Base-by-base conservation (phyloP, 2,113 vertebrate genomes). In the Xiphias gladius region DNA sequence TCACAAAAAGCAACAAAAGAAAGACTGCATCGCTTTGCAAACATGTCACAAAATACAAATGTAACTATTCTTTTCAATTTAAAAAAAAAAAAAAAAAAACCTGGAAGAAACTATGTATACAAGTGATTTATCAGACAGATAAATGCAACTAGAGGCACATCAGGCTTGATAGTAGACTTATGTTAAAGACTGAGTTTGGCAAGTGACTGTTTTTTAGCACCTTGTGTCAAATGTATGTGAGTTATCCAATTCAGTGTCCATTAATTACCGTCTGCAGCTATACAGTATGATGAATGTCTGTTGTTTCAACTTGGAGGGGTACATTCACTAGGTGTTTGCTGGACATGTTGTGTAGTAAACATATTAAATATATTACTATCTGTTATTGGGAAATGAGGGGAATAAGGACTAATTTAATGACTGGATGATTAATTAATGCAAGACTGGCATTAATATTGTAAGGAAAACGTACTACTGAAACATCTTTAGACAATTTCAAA, bases 271-370 rank as follows among this genome's bases (percentile, higher is more conserved):
- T 79, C 61, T 84, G 35, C 73, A 80, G 84, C 46, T 82, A 22
- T 32, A 4, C 65, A 80, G 35, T 62, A 73, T 30, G 37, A 66
- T 73, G 68, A 79, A 82, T 84, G 73, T 76, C 69, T 76, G 73
- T 81, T 76, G 73, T 81, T 85, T 82, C 61, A 76, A 52, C 73
- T 70, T 52, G 39, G 68, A 64, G 88, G 87, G 83, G 86, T 76
- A 87, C 58, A 86, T 88, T 92, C 87, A 86, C 86, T 83, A 82
- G 32, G 52, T 59, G 68, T 82, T 59, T 52, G 50, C 71, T 62
- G 79, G 83, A 83, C 85, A 77, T 46, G 54, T 55, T 71, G 39
- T 35, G 39, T 63, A 54, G 32, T 57, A 74, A 77, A 82, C 83
- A 86, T 74, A 78, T 82, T 67, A 79, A 83, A 80, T 13, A 26